A percentile compares a stretch with the other conserved stretches of the same genome.
Evolutionary conservation across 2,888 invertebrate genomes (phyloP).

Genomic region (Holacanthella duospinosa): DNA sequence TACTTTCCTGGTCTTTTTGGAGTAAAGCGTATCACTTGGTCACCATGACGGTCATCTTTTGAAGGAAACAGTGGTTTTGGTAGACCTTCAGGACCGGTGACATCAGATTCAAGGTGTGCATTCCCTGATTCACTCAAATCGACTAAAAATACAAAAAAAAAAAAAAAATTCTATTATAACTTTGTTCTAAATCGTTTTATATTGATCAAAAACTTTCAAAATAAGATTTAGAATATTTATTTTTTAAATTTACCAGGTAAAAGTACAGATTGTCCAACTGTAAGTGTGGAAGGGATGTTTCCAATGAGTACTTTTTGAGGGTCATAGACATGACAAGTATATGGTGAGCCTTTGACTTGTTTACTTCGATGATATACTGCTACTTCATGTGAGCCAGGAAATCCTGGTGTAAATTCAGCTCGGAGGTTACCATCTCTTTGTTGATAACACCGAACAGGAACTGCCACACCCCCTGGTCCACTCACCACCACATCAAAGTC

Average conservation of each 20-base stretch:
- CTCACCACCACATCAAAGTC: slow-evolving; percentile 87
- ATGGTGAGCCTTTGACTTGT: slow-evolving; percentile 84
- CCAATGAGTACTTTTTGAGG: slow-evolving; percentile 65
- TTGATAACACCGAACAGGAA: slow-evolving; percentile 87
- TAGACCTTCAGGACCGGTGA: slow-evolving; percentile 75
- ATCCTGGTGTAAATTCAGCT: slow-evolving; percentile 62
- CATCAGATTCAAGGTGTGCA: slow-evolving; percentile 75
- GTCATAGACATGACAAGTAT: slow-evolving; percentile 84
- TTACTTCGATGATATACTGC: slow-evolving; percentile 85
- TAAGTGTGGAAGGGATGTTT: slow-evolving; percentile 53
- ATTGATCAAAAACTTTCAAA: too few species aligned
- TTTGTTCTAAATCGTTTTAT: too few species aligned
- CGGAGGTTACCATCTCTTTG: slow-evolving; percentile 90
- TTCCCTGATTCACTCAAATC: slow-evolving; percentile 70
- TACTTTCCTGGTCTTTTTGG: slow-evolving; percentile 74
- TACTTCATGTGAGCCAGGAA: slow-evolving; percentile 48
- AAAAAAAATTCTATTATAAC: background rate
- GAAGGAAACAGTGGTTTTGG: slow-evolving; percentile 67
- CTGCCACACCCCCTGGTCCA: slow-evolving; percentile 60
- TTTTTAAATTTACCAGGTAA: slow-evolving; percentile 73
- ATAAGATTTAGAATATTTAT: too few species aligned
- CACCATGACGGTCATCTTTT: slow-evolving; percentile 51
- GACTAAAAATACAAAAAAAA: slow-evolving; percentile 45
- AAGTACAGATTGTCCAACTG: slow-evolving; percentile 69
- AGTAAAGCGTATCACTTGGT: slow-evolving; percentile 69